Base-by-base conservation (phyloP, 2,797 vertebrate species). In the Pteronotus mesoamericanus region DNA sequence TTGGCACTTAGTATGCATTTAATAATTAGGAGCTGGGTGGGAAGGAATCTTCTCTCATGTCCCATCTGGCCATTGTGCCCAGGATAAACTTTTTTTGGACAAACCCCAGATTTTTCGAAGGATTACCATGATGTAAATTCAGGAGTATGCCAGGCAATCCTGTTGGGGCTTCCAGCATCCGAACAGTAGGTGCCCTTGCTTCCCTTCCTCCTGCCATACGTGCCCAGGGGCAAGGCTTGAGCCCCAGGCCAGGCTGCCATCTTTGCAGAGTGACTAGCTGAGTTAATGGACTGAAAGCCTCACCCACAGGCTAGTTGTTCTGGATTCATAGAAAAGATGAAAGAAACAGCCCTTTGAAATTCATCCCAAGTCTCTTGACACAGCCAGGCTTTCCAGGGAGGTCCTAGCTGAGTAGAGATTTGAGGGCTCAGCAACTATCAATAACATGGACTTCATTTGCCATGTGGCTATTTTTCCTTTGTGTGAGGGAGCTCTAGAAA, bases 381-480 rank as follows among this genome's bases (percentile, higher is more conserved):
- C 1, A 37, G 6, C 5, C 48, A 29, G 32, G 21, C 5, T 66
- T 82, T 83, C 19, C 32, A 66, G 19, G 37, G 39, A 85, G 39
- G n/a, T 7, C 15, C 5, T 12, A 2, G 6, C 5, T 22, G 12
- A 46, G 3, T 7, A 90, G n/a, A 44, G 0, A 0, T 24, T n/a
- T 18, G 51, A 42, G 2, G 39, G 7, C 9, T 48, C 26, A 51
- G 29, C 16, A 77, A 51, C 24, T n/a, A 19, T 79, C 66, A 26
- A 2, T 51, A 18, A 86, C 24, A 32, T 7, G 37, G 22, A 78
- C 5, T 86, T 46, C 18, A 9, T 46, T 64, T 82, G 78, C 22
- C 11, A 42, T 14, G 48, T 46, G 59, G n/a, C 6, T 42, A 32
- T 44, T 78, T 69, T 69, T 39, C 39, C 53, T 55, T 55, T 77